A percentile compares a stretch with the other conserved stretches of the same genome.
phyloP scores from a whole-genome alignment of 2,113 vertebrate genomes.

The Heterotilapia buettikoferi region DNA sequence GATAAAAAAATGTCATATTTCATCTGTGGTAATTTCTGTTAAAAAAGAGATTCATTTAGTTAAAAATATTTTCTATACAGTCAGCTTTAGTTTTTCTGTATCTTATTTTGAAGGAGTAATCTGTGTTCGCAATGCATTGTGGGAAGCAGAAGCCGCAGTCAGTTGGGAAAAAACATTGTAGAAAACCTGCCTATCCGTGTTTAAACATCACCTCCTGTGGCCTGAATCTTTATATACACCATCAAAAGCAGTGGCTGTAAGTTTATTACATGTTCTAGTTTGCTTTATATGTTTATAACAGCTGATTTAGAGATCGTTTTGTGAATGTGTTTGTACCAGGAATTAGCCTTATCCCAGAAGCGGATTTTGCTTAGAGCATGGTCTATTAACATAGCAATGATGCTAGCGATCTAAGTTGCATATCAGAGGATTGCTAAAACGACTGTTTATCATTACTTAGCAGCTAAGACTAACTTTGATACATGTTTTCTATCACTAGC shows the following conservation, averaged over 20 bases:
- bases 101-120: background rate
- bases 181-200: background rate
- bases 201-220: background rate
- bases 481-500: background rate
- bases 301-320: background rate
- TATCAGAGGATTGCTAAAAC: background rate
- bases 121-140: background rate
- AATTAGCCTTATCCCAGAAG: background rate
- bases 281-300: background rate
- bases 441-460: background rate
- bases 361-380: background rate
- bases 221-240: background rate
- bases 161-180: background rate
- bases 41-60: background rate
- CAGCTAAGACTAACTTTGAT: background rate
- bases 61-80: background rate
- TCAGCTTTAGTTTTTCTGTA: background rate
- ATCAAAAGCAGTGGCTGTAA: background rate
- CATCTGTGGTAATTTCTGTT: background rate
- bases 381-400: background rate
- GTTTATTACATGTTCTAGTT: background rate
- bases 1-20: background rate
- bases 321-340: background rate
- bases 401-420: rapidly evolving
- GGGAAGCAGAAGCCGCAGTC: rapidly evolving